Evolutionary conservation across 1,140 invertebrate genomes (phyloP).

Genomic region (Apis mellifera): Amel_HAv3.1 CM009942.2:10236001-10236500

Average conservation of each 20-base stretch:
- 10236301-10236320: background rate
- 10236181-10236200: too few relatives aligned
- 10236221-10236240: too few relatives aligned
- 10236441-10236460: background rate
- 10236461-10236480: conserved; percentile 27
- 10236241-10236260: too few relatives aligned
- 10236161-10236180: too few relatives aligned
- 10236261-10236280: background rate
- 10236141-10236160: background rate
- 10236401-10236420: background rate
- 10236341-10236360: background rate
- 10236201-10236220: too few relatives aligned
- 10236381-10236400: background rate
- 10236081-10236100: conserved; percentile 4
- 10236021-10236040: conserved; percentile 56
- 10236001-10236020: conserved; percentile 60
- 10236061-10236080: conserved; percentile 33
- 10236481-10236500: conserved; percentile 2
- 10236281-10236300: background rate
- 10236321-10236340: background rate
- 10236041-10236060: conserved; percentile 5
- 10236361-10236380: background rate
- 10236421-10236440: conserved; percentile 16
- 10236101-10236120: background rate
- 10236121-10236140: background rate